phyloP scores from a whole-genome alignment of 30 jellyfish, hydroid and myxozoan genomes.

The Turritopsis rubra region DNA sequence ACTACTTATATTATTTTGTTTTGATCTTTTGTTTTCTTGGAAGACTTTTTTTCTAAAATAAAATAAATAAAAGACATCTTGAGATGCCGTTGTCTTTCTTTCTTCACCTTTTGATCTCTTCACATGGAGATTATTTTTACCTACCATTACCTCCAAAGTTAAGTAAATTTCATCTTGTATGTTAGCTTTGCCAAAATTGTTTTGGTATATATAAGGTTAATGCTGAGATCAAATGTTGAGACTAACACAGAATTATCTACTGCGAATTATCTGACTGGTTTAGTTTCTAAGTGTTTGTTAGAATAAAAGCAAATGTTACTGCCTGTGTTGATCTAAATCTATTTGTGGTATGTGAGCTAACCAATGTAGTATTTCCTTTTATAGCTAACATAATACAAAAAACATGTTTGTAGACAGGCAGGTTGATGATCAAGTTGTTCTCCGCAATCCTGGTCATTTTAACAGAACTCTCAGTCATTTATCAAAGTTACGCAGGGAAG shows the following conservation, averaged over 20 bases:
- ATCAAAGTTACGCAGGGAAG: constrained; percentile 30
- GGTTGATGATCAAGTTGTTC: constrained; percentile 13
- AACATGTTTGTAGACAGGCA: constrained; percentile 19
- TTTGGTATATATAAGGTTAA: too few relatives aligned
- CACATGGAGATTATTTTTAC: background rate
- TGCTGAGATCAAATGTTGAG: too few relatives aligned
- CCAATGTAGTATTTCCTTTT: background rate
- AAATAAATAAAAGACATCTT: background rate
- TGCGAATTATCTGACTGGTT: too few relatives aligned
- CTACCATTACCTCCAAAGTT: background rate
- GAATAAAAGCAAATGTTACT: too few relatives aligned
- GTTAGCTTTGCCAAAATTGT: too few relatives aligned
- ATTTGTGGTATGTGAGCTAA: too few relatives aligned
- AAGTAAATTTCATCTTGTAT: too few relatives aligned
- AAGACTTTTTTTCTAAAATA: background rate
- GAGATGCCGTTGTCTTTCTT: background rate
- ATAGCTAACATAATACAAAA: background rate
- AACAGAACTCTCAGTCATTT: background rate
- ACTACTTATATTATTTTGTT: too few relatives aligned
- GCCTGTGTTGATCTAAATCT: too few relatives aligned
- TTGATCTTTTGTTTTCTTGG: too few relatives aligned
- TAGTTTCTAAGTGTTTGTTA: too few relatives aligned
- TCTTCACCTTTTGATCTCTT: background rate
- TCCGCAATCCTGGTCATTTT: constrained; percentile 13
- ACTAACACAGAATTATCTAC: too few relatives aligned